phyloP scores from a whole-genome alignment of 2,797 vertebrate genomes.

The Acipenser transmontanus region DNA sequence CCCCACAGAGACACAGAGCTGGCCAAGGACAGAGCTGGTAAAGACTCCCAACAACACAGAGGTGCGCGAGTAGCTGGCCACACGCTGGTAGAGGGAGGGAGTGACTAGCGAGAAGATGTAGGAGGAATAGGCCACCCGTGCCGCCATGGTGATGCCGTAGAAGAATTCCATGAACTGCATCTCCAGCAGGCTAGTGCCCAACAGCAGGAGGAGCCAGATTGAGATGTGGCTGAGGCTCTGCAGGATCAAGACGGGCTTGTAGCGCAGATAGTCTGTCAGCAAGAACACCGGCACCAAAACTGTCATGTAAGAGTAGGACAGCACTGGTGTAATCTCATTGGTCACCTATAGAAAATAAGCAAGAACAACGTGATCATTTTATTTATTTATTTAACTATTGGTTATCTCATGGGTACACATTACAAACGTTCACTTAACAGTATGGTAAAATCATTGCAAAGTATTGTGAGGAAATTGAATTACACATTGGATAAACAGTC shows the following conservation, averaged over 20 bases:
- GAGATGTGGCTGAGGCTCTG: slow-evolving; percentile 79
- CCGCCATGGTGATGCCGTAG: slow-evolving; percentile 86
- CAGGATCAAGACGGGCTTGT: slow-evolving; percentile 86
- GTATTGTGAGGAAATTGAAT: too few relatives aligned
- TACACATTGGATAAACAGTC: too few relatives aligned
- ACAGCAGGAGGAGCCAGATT: slow-evolving; percentile 80
- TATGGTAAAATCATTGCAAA: too few relatives aligned
- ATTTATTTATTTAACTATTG: too few relatives aligned
- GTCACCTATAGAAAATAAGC: slow-evolving; percentile 67
- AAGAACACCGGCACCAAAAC: slow-evolving; percentile 87
- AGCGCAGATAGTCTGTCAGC: slow-evolving; percentile 82
- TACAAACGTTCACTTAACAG: too few relatives aligned
- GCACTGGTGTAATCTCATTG: slow-evolving; percentile 80
- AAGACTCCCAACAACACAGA: slow-evolving; percentile 84
- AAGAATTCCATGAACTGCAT: slow-evolving; percentile 97
- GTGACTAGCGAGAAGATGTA: slow-evolving; percentile 89
- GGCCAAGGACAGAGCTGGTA: slow-evolving; percentile 82
- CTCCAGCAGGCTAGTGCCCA: slow-evolving; percentile 58
- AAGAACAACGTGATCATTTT: too few relatives aligned
- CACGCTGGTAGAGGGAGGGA: slow-evolving; percentile 72
- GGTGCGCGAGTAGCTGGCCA: slow-evolving; percentile 81
- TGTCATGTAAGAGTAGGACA: slow-evolving; percentile 85
- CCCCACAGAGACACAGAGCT: slow-evolving; percentile 65
- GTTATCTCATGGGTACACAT: too few relatives aligned
- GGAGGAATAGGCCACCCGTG: slow-evolving; percentile 91